Base-by-base conservation (phyloP, 2,888 invertebrate genomes). In the Steinernema carpocapsae region DNA sequence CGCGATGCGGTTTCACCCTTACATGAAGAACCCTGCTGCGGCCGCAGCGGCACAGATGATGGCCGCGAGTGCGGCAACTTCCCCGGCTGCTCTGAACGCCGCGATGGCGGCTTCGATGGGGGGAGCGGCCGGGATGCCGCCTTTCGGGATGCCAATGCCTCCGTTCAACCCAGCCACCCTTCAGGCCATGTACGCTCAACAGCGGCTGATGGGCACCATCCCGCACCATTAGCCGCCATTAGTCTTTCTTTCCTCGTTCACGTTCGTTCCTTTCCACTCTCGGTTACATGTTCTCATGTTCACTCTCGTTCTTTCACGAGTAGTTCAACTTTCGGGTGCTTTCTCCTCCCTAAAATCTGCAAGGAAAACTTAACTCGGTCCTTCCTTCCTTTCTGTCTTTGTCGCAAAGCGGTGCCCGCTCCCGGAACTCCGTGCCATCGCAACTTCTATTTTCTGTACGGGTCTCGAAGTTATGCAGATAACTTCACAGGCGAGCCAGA, bases 241-340 rank as follows among this genome's bases (percentile, higher is more conserved):
- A 64, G 64, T 64, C 64, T 37, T 64, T 64, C 64, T 32, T 29
- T 24, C 26, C 26, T 37, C 4, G 37, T 37, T 37, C 37, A 37
- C 37, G 37, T 37, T 3, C 37, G 37, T 37, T 37, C 37, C 37
- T 32, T 29, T 64, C 24, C 64, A 12, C 29, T 64, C 64, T 64
- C 64, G 64, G 64, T 64, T 64, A 64, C 32, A 32, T 64, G 32
- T 64, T 64, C 64, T 64, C 56, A n/a, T n/a, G n/a, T n/a, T 56
- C 64, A 32, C 64, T 64, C 64, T 64, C 64, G 64, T 64, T 17
- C 64, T 14, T 24, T 64, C 64, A 64, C 64, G 64, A 64, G 64
- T 64, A 29, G 64, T 64, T 64, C 64, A 17, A 26, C 37, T 32
- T 64, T 26, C 64, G 64, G 64, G 64, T 64, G 32, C 37, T 64